Percentiles rank a stretch among this genome's conserved stretches.
Evolutionary conservation across 2,888 invertebrate genomes (phyloP).

Genomic region (Cerceris ruficornis): DNA sequence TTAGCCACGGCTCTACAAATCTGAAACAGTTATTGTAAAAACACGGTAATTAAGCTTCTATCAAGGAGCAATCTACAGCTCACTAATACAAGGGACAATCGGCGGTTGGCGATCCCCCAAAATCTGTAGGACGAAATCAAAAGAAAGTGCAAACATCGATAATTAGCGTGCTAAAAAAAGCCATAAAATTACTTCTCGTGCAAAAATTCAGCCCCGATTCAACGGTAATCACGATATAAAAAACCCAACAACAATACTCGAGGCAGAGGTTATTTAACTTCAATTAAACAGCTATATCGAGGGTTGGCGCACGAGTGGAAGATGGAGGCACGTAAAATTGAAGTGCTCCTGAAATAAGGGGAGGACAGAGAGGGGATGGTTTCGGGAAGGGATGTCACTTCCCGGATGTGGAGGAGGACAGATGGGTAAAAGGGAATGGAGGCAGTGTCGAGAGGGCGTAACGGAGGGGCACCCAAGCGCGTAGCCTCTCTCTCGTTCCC

Average conservation of each 20-base stretch:
- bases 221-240: conserved; percentile 4
- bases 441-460: conserved; percentile 64
- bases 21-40: no score
- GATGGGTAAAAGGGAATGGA: conserved; percentile 54
- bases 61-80: no score
- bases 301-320: conserved; percentile 45
- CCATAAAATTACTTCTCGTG: no score
- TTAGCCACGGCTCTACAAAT: no score
- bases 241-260: neutral
- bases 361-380: neutral
- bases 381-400: conserved; percentile 48
- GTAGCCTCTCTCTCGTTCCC: conserved; percentile 32
- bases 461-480: conserved; percentile 43
- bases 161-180: no score
- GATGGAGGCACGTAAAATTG: conserved; percentile 41
- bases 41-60: no score
- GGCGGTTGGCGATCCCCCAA: no score
- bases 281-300: conserved; percentile 46
- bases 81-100: no score
- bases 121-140: no score
- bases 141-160: no score
- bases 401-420: conserved; percentile 63
- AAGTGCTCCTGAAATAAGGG: conserved; percentile 39
- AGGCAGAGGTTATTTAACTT: conserved; percentile 21
- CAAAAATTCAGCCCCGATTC: no score